phyloP scores from a whole-genome alignment of 23 tunicate genomes.

The Phallusia fumigata region DNA sequence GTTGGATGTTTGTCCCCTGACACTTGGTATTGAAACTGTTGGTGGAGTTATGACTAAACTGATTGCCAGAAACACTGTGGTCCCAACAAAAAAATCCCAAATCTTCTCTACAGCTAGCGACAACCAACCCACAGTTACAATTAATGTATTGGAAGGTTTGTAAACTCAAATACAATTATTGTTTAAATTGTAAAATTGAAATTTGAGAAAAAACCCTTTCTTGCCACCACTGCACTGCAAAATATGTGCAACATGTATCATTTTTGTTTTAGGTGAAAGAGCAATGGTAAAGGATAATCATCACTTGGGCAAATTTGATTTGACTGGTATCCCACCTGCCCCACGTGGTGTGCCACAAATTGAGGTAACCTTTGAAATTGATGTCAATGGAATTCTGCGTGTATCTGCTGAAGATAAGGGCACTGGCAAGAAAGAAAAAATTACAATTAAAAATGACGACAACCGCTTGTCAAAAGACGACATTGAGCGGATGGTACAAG shows the following conservation, averaged over 20 bases:
- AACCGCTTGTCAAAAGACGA: constrained; percentile 92
- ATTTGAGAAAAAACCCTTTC: neutral
- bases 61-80: constrained; percentile 93
- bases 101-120: constrained; percentile 98
- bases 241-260: neutral
- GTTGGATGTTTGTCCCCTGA: constrained; percentile 90
- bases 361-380: constrained; percentile 98
- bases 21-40: constrained; percentile 99
- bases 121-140: constrained; percentile 97
- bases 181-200: neutral
- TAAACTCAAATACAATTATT: neutral
- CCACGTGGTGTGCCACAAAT: constrained; percentile 97
- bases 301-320: constrained; percentile 93
- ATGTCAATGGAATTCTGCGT: constrained; percentile 92
- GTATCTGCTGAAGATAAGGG: constrained; percentile 99
- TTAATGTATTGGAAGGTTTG: constrained; percentile 90
- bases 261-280: constrained; percentile 79
- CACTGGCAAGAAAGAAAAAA: constrained; percentile 97
- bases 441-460: constrained; percentile 88
- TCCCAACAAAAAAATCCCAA: constrained; percentile 97
- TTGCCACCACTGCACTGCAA: neutral
- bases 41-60: constrained; percentile 99
- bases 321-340: constrained; percentile 98
- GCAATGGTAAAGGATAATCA: constrained; percentile 97
- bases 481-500: constrained; percentile 95